These are phyloP conservation scores for Austrolebias charrua DNA, from an alignment of 2,797 vertebrate genomes.

Conservation along the genomic window DNA sequence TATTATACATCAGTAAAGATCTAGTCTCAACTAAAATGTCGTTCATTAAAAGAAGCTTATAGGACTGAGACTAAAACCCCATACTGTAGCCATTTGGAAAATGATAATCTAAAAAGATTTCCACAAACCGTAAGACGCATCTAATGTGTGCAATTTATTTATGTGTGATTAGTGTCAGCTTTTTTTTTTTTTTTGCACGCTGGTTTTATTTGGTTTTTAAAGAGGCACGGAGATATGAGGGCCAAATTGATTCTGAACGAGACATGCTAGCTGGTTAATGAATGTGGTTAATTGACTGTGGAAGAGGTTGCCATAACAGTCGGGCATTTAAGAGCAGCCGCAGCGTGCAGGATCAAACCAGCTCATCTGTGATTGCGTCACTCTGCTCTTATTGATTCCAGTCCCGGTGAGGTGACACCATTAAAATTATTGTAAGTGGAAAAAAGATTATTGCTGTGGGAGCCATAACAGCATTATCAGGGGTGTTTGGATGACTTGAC, in stretches of 20 bases:
- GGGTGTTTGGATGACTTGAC: conserved; percentile 57
- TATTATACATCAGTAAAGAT: background rate
- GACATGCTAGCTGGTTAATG: conserved; percentile 76
- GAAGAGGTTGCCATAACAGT: conserved; percentile 66
- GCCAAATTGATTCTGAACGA: conserved; percentile 78
- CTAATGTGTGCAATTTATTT: conserved; percentile 70
- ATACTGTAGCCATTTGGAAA: conserved; percentile 26
- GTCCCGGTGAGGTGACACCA: conserved; percentile 53
- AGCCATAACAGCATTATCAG: conserved; percentile 56
- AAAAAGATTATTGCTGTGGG: conserved; percentile 56
- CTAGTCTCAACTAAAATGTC: background rate
- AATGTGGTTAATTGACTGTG: conserved; percentile 81
- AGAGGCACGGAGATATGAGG: conserved; percentile 57
- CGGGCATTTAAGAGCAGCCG: conserved; percentile 59
- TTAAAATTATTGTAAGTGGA: conserved; percentile 44
- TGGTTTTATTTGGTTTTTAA: conserved; percentile 75
- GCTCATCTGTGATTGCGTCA: conserved; percentile 54
- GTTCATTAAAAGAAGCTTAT: background rate
- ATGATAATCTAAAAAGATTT: conserved; percentile 55
- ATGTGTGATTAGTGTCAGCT: conserved; percentile 72
- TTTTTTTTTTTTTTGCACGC: conserved; percentile 34
- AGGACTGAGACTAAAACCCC: background rate
- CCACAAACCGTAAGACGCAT: conserved; percentile 64
- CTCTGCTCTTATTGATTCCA: conserved; percentile 67
- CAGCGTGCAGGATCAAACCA: conserved; percentile 46